These are phyloP conservation scores for Drosophila acutilabella DNA, from an alignment of 2,888 invertebrate species.

Conservation along the genomic window DNA sequence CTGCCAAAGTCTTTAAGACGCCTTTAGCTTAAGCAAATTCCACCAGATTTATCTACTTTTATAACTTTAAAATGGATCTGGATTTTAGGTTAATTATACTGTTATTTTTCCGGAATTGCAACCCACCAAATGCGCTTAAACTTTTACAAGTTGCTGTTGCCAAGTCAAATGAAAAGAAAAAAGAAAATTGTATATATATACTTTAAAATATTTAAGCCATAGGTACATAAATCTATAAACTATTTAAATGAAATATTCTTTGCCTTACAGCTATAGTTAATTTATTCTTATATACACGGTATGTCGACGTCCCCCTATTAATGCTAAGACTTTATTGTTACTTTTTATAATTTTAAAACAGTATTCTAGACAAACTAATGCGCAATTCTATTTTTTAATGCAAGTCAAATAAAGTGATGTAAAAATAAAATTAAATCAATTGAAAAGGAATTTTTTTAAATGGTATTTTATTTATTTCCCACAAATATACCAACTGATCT, in stretches of 20 bases:
- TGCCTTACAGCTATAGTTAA: slow-evolving; percentile 57
- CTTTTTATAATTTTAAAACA: slow-evolving; percentile 57
- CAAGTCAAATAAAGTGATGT: slow-evolving; percentile 48
- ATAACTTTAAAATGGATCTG: slow-evolving; percentile 1
- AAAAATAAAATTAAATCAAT: neutral
- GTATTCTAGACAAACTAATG: slow-evolving; percentile 71
- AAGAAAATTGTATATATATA: slow-evolving; percentile 35
- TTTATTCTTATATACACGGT: slow-evolving; percentile 64
- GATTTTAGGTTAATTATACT: slow-evolving; percentile 1
- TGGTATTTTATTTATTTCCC: neutral
- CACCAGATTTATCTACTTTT: neutral
- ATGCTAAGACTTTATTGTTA: slow-evolving; percentile 60
- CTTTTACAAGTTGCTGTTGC: slow-evolving; percentile 51
- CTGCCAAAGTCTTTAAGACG: slow-evolving; percentile 70
- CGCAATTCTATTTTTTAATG: slow-evolving; percentile 43
- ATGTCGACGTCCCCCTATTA: slow-evolving; percentile 52
- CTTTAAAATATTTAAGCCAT: slow-evolving; percentile 18
- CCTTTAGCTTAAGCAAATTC: slow-evolving; percentile 25
- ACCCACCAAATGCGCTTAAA: slow-evolving; percentile 73
- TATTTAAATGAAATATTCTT: slow-evolving; percentile 9
- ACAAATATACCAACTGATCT: slow-evolving; percentile 21
- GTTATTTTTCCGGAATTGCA: slow-evolving; percentile 22
- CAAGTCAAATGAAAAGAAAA: slow-evolving; percentile 51
- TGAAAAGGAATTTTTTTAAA: neutral
- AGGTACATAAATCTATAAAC: slow-evolving; percentile 17